These are phyloP conservation scores for Odontocerum albicorne DNA, from an alignment of 2,888 invertebrate genomes.

Conservation along the genomic window DNA sequence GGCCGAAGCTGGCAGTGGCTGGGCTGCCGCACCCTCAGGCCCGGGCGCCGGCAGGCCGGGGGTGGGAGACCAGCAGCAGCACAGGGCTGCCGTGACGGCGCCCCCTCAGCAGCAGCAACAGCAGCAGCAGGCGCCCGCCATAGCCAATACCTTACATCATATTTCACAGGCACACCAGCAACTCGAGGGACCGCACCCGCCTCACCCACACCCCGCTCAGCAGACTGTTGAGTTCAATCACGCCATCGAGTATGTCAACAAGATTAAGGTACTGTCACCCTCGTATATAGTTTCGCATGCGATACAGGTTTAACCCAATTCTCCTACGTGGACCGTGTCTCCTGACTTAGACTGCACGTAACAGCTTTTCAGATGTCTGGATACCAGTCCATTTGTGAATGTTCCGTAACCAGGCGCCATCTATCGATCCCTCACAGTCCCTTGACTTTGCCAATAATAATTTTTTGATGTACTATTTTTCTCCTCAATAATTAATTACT, in stretches of 20 bases:
- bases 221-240: conserved; percentile 99
- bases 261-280: conserved; percentile 98
- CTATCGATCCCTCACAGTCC: too few relatives aligned
- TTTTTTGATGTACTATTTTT: too few relatives aligned
- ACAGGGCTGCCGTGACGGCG: neutral
- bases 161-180: conserved; percentile 60
- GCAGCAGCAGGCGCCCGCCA: too few relatives aligned
- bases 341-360: too few relatives aligned
- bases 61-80: neutral
- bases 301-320: too few relatives aligned
- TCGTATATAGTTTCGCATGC: too few relatives aligned
- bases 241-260: conserved; percentile 98
- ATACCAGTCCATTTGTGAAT: too few relatives aligned
- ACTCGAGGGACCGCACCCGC: conserved; percentile 49
- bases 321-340: too few relatives aligned
- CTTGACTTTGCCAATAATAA: too few relatives aligned
- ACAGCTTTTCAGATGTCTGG: too few relatives aligned
- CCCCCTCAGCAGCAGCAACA: conserved; percentile 28
- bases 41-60: neutral
- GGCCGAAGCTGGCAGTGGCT: neutral
- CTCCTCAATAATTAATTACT: too few relatives aligned
- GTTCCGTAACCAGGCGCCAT: too few relatives aligned
- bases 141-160: conserved; percentile 58
- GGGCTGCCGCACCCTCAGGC: neutral
- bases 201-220: conserved; percentile 47